These are phyloP conservation scores for Oreamnos americanus DNA, from an alignment of 2,113 vertebrate genomes.

Conservation along the genomic window DNA sequence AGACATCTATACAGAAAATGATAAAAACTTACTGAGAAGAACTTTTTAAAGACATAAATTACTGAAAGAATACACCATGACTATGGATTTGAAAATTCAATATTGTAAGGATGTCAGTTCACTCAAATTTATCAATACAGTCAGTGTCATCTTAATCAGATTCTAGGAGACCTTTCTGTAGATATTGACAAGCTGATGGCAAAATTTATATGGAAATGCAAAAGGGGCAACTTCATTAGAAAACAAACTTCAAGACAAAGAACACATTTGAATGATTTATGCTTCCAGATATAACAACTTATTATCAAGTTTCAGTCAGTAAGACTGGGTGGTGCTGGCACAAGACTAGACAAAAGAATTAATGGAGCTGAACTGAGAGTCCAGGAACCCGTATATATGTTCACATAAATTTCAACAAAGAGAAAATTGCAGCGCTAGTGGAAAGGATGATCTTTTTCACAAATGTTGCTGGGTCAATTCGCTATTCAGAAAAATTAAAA, in stretches of 20 bases:
- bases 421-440: rapidly evolving
- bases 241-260: neutral
- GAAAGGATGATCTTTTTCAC: neutral
- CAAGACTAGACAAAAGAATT: neutral
- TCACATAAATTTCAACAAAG: neutral
- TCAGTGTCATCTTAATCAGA: neutral
- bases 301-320: neutral
- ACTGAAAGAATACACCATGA: neutral
- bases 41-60: neutral
- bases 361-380: neutral
- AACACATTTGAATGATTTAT: neutral
- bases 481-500: neutral
- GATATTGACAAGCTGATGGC: neutral
- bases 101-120: neutral
- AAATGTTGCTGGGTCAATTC: neutral
- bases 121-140: neutral
- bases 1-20: neutral
- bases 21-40: neutral
- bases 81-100: neutral
- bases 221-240: neutral
- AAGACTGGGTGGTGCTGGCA: too few species aligned
- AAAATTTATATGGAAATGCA: neutral
- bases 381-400: neutral
- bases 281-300: neutral
- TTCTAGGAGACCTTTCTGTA: neutral